phyloP scores from a whole-genome alignment of 2,888 invertebrate genomes.

The Lasioglossum lativentre region DNA sequence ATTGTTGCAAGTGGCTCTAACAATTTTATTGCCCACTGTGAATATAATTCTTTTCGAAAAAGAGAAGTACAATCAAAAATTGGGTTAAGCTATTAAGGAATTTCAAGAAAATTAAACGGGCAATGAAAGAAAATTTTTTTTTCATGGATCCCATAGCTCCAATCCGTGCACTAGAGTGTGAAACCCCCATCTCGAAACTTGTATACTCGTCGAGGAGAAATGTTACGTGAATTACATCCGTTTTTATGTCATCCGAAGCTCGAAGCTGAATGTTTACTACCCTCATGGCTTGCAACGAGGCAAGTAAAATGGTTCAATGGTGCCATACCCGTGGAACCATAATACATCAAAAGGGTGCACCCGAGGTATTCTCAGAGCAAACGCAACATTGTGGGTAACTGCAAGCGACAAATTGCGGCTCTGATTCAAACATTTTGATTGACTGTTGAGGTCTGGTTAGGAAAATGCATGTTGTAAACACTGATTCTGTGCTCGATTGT shows the following conservation, averaged over 20 bases:
- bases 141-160: not conserved
- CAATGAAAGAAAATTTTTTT: not conserved
- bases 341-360: slow-evolving; percentile 7
- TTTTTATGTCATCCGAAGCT: not conserved
- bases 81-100: not conserved
- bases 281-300: not conserved
- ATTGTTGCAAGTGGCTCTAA: too few species aligned
- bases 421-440: slow-evolving; percentile 21
- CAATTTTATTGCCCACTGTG: too few species aligned
- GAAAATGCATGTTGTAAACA: not conserved
- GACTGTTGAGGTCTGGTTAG: not conserved
- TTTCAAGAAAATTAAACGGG: too few species aligned
- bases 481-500: too few species aligned
- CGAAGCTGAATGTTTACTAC: not conserved
- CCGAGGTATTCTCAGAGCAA: not conserved
- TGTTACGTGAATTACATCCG: not conserved
- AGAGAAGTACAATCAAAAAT: not conserved
- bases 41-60: too few species aligned
- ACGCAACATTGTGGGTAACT: slow-evolving; percentile 11
- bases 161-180: not conserved
- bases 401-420: slow-evolving; percentile 41
- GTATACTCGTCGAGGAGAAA: not conserved
- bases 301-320: not conserved
- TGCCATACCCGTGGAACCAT: not conserved
- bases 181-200: not conserved